Base-by-base conservation (phyloP, 2,113 vertebrate species). In the Illadopsis cleaveri region DNA sequence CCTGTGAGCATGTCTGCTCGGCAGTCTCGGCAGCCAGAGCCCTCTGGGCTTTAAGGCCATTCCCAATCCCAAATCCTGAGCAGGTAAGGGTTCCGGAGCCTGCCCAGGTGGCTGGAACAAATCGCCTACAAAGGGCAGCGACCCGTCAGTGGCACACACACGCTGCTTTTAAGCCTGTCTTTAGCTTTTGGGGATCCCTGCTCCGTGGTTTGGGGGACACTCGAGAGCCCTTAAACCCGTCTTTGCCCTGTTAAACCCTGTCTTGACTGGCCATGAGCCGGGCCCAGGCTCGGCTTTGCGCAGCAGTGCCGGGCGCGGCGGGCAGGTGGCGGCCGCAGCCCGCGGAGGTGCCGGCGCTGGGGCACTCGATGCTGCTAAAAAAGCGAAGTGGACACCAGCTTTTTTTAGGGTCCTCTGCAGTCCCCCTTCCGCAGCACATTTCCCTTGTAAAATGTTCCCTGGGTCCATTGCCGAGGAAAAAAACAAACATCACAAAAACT, bases 211-310 rank as follows among this genome's bases (percentile, higher is more conserved):
- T 25, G 18, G 58, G 16, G 42, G 4, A 8, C 44, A 7, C 13
- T 3, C 11, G 2, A 11, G 53, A 58, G 64, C 72, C 40, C 25
- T 21, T 8, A 12, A 42, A 14, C 2, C 9, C 30, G 5, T 3
- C 2, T 9, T 2, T 0, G 31, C 35, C 0, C 11, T 4, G 42
- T 9, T 5, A 18, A 64, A 5, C 8, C 28, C n/a, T 1, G 5
- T 5, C 5, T n/a, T 4, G 16, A 12, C 0, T 0, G 4, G 12
- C 22, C 6, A 1, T 15, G 10, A 7, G 70, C 8, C 8, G 50
- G 22, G 19, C 4, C 9, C 6, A 5, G 1, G 21, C 30, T 3
- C 11, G 7, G 56, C 62, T n/a, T 4, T 35, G 2, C 20, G 64
- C 44, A 17, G 45, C 71, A 42, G 14, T 87, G 51, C 71, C 54